Base-by-base conservation (phyloP, 2,113 vertebrate genomes). In the Grantiella picta region DNA sequence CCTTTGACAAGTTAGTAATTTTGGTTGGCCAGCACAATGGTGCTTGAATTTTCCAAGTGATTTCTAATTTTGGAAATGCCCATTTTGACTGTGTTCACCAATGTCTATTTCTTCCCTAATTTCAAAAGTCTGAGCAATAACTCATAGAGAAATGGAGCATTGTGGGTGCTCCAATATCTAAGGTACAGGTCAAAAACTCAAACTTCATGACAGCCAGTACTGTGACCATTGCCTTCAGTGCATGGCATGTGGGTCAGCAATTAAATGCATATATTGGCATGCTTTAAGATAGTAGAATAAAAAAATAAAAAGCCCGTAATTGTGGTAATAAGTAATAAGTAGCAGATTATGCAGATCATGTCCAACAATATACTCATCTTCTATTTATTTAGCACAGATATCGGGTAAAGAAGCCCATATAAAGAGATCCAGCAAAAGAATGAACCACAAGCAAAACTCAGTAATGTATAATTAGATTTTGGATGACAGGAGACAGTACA, bases 351-450 rank as follows among this genome's bases (percentile, higher is more conserved):
- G 22, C 29, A 9, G 5, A 38, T 38, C 10, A 7, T 15, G 5
- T 11, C 8, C 6, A 76, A 31, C 9, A 72, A 28, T 9, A 42
- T 28, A 82, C 3, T 31, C 2, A 25, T 12, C 5, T 56, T 42
- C 9, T 42, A 17, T 40, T 42, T 27, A 25, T 56, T 68, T 76
- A 36, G 2, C 8, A 71, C 47, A 76, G 49, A 56, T n/a, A 31
- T 3, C 35, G 1, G 1, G 1, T 5, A 38, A 85, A 54, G 6
- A 65, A 61, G 5, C 11, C 13, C 0, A 0, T 38, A 7, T 2
- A 42, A 16, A 5, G 11, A 53, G 33, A 54, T 29, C 1, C 5
- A 38, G 11, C 9, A 33, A 35, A 66, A 17, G 45, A 73, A 14
- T 7, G 7, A 33, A 56, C 5, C 12, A 23, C 7, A 70, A 66